Evolutionary conservation across 2,113 vertebrate species (phyloP).

Genomic region (Aepyceros melampus): DNA sequence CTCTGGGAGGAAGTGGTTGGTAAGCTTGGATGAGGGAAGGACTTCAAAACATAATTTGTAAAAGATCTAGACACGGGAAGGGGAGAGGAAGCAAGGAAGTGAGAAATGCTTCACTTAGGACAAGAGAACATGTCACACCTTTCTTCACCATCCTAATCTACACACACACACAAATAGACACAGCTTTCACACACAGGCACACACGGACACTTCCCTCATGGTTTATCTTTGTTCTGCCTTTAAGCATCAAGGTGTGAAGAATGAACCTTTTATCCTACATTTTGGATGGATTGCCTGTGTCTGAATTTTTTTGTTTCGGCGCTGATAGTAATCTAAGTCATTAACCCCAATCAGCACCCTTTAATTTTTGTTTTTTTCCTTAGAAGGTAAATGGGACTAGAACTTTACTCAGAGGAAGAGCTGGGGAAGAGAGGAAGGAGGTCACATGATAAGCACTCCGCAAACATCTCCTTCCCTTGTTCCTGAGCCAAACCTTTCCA

Average conservation of each 20-base stretch:
- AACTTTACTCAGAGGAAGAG: neutral
- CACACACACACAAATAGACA: neutral
- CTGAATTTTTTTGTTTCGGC: constrained; percentile 14
- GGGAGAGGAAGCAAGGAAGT: neutral
- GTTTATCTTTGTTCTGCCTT: neutral
- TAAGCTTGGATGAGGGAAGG: neutral
- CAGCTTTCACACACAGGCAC: neutral
- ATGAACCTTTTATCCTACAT: constrained; percentile 12
- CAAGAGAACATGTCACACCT: neutral
- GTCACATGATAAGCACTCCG: neutral
- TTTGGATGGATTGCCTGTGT: constrained; percentile 16
- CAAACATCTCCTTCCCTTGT: neutral
- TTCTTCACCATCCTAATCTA: neutral
- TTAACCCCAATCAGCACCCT: neutral
- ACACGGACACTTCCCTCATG: neutral
- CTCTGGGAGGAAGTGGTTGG: neutral
- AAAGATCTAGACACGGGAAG: neutral
- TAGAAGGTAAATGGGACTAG: neutral
- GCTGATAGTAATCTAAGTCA: constrained; percentile 55
- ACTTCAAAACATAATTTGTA: neutral
- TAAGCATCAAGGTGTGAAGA: constrained; percentile 29
- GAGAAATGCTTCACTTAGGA: neutral
- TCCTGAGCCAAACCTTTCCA: neutral
- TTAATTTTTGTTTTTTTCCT: neutral
- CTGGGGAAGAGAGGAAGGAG: neutral